These are phyloP conservation scores for Trichonephila clavata DNA, from an alignment of 1,140 invertebrate species.

Conservation along the genomic window DNA sequence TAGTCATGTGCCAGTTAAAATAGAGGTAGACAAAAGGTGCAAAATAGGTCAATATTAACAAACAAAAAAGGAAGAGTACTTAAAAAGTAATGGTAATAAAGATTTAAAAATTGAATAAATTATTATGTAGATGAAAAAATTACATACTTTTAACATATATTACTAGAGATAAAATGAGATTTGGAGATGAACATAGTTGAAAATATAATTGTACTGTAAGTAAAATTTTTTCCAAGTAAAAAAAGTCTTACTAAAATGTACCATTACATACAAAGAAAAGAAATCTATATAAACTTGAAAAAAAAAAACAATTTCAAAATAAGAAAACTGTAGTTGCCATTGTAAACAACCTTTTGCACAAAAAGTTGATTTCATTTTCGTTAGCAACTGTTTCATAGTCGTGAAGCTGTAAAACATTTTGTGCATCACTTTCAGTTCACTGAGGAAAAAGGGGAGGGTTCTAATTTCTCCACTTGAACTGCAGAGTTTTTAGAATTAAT, in stretches of 20 bases:
- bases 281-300: slow-evolving; percentile 10
- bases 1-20: background rate
- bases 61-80: background rate
- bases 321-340: slow-evolving; percentile 5
- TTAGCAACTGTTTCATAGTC: background rate
- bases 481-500: background rate
- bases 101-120: background rate
- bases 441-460: background rate
- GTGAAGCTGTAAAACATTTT: background rate
- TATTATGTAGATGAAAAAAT: background rate
- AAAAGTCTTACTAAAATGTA: background rate
- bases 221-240: slow-evolving; percentile 15
- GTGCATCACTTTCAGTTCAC: background rate
- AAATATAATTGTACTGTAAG: slow-evolving; percentile 18
- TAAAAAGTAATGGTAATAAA: background rate
- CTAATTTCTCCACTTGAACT: slow-evolving; percentile 29
- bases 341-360: background rate
- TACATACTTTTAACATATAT: background rate
- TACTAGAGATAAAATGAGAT: background rate
- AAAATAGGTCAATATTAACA: background rate
- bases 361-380: background rate
- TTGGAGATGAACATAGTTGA: background rate
- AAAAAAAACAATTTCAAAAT: background rate
- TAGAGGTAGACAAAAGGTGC: background rate
- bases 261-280: background rate